Conservation (phyloP, 2,888 invertebrate genomes). For the Erebia epiphron region DNA sequence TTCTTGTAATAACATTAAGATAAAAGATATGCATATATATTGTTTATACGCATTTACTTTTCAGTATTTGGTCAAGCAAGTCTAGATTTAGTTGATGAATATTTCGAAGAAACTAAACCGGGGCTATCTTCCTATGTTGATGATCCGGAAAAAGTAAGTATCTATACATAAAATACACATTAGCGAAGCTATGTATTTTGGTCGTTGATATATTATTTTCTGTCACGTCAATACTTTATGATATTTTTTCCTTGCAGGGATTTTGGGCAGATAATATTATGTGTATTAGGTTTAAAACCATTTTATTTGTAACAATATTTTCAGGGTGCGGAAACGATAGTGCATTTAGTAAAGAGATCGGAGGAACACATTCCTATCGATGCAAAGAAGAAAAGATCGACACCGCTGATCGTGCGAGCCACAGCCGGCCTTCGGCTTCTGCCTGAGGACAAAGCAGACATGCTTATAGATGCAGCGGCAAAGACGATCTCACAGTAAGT, state of each 20-base stretch:
- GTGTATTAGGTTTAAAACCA: too few species aligned
- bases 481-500: slow-evolving; percentile 85
- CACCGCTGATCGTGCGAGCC: slow-evolving; percentile 94
- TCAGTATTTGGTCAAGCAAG: slow-evolving; percentile 81
- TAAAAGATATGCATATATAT: background rate
- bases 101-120: slow-evolving; percentile 93
- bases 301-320: slow-evolving; percentile 3
- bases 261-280: too few species aligned
- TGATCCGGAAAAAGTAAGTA: slow-evolving; percentile 85
- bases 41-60: slow-evolving; percentile 41
- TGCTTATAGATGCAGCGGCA: slow-evolving; percentile 88
- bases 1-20: background rate
- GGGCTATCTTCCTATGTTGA: slow-evolving; percentile 95
- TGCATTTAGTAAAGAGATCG: slow-evolving; percentile 88
- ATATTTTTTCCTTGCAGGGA: too few species aligned
- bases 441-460: slow-evolving; percentile 71
- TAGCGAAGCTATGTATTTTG: background rate
- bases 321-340: slow-evolving; percentile 89
- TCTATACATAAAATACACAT: too few species aligned
- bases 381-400: slow-evolving; percentile 84
- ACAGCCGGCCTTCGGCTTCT: slow-evolving; percentile 90
- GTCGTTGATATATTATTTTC: too few species aligned
- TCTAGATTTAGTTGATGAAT: slow-evolving; percentile 91
- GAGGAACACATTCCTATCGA: slow-evolving; percentile 88
- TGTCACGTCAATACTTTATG: too few species aligned